A percentile compares a stretch with the other conserved stretches of the same genome.
Evolutionary conservation across 1,140 invertebrate genomes (phyloP).

Genomic region (Rhopalosiphum padi): DNA sequence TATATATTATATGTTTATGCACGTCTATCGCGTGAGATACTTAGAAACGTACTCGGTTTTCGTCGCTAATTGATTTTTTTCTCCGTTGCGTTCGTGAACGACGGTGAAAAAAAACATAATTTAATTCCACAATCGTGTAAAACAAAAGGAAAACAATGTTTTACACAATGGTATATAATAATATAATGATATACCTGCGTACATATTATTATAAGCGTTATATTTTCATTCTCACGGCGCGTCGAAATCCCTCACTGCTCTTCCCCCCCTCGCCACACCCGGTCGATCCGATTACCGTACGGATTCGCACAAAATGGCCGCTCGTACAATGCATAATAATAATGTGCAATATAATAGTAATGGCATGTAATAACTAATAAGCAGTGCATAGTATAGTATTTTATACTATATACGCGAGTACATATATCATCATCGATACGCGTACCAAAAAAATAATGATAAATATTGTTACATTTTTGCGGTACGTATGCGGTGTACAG

Average conservation of each 20-base stretch:
- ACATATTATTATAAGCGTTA: not conserved
- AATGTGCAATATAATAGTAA: not conserved
- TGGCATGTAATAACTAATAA: not conserved
- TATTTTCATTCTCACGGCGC: slow-evolving; percentile 6
- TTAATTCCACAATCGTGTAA: slow-evolving; percentile 11
- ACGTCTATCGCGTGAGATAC: not conserved
- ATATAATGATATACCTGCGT: not conserved
- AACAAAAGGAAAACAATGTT: not conserved
- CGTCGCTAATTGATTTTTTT: not conserved
- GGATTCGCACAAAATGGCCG: slow-evolving; percentile 33
- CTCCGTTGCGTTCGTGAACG: not conserved
- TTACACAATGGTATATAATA: not conserved
- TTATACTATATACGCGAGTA: not conserved
- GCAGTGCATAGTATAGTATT: not conserved
- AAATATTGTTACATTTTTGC: not conserved
- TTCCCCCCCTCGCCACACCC: too few relatives aligned
- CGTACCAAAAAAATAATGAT: not conserved
- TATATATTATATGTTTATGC: not conserved
- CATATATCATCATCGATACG: not conserved
- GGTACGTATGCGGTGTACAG: not conserved
- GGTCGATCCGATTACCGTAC: not conserved
- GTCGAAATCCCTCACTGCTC: not conserved
- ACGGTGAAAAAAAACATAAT: not conserved
- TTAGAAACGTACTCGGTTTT: not conserved
- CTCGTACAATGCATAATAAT: not conserved